Evolutionary conservation across 2,797 vertebrate species (phyloP).

Genomic region (Epinephelus coioides): DNA sequence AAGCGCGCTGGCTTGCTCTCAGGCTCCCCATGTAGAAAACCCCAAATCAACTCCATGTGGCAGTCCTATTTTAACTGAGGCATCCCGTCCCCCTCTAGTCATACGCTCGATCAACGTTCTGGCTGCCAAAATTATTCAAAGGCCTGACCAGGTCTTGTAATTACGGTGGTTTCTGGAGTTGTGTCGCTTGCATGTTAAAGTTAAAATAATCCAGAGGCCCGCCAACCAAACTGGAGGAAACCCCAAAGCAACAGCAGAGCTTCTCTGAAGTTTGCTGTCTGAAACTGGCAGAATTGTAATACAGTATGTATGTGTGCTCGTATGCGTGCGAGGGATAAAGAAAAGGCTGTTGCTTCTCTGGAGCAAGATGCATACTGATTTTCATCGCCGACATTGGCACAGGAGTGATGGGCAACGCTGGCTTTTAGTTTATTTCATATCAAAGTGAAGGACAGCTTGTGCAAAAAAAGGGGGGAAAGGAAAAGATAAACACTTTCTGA

Average conservation of each 20-base stretch:
- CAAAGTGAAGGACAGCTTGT: conserved; percentile 36
- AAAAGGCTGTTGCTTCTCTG: not conserved
- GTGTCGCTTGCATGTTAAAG: conserved; percentile 49
- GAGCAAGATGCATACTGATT: conserved; percentile 31
- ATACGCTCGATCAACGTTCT: conserved; percentile 71
- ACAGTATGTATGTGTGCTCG: conserved; percentile 30
- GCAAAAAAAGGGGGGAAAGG: not conserved
- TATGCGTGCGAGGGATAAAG: conserved; percentile 17
- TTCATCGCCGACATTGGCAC: conserved; percentile 32
- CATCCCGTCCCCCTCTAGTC: conserved; percentile 42
- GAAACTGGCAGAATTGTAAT: conserved; percentile 51
- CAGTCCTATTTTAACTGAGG: conserved; percentile 71
- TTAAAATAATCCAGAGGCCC: conserved; percentile 66
- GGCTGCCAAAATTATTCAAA: conserved; percentile 62
- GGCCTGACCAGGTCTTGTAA: conserved; percentile 70
- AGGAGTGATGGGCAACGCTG: conserved; percentile 39
- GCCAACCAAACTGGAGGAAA: conserved; percentile 59
- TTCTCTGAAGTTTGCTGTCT: conserved; percentile 62
- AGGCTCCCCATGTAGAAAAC: conserved; percentile 64
- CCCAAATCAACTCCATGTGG: conserved; percentile 80
- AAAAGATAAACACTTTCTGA: conserved; percentile 48
- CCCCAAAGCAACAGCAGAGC: conserved; percentile 61
- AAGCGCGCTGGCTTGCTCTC: conserved; percentile 42
- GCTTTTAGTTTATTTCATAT: conserved; percentile 57
- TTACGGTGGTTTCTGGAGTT: conserved; percentile 75